Evolutionary conservation across 2,888 invertebrate species (phyloP).

Genomic region (Trichogramma dendrolimi): DNA sequence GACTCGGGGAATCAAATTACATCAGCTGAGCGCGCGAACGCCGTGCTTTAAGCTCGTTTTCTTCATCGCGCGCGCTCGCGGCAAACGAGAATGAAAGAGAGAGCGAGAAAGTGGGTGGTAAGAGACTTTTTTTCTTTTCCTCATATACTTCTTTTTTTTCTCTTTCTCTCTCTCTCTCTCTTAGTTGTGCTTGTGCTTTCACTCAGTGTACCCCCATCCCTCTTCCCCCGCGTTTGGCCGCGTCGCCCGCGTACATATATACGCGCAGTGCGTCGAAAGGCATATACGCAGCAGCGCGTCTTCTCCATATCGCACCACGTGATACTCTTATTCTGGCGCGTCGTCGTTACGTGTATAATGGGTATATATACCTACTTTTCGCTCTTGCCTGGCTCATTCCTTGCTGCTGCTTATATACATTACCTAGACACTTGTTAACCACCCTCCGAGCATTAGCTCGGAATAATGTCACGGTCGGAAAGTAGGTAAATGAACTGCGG

Average conservation of each 20-base stretch:
- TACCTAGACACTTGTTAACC: constrained; percentile 40
- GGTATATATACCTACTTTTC: neutral
- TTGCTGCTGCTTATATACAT: constrained; percentile 14
- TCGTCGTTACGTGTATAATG: too few relatives aligned
- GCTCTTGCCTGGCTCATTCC: constrained; percentile 17
- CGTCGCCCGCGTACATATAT: neutral
- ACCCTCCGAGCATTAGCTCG: constrained; percentile 23
- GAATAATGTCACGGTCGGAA: constrained; percentile 28
- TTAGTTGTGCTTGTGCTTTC: neutral
- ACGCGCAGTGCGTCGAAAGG: too few relatives aligned
- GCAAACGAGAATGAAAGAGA: constrained; percentile 19
- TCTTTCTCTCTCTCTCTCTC: constrained; percentile 11
- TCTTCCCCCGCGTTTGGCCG: constrained; percentile 23
- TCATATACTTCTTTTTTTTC: constrained; percentile 23
- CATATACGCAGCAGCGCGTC: too few relatives aligned
- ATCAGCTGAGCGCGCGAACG: constrained; percentile 41
- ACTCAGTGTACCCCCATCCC: neutral
- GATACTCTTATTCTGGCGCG: too few relatives aligned
- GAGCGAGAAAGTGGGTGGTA: constrained; percentile 33
- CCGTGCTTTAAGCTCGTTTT: constrained; percentile 4
- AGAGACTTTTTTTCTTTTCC: constrained; percentile 33
- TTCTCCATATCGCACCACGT: too few relatives aligned
- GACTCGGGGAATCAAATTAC: constrained; percentile 46
- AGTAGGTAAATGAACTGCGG: constrained; percentile 23
- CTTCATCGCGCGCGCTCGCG: neutral